Evolutionary conservation across 2,888 invertebrate species (phyloP), one percentile per base, ranked within the genome.

Genomic region (Eristalis tenax): DNA sequence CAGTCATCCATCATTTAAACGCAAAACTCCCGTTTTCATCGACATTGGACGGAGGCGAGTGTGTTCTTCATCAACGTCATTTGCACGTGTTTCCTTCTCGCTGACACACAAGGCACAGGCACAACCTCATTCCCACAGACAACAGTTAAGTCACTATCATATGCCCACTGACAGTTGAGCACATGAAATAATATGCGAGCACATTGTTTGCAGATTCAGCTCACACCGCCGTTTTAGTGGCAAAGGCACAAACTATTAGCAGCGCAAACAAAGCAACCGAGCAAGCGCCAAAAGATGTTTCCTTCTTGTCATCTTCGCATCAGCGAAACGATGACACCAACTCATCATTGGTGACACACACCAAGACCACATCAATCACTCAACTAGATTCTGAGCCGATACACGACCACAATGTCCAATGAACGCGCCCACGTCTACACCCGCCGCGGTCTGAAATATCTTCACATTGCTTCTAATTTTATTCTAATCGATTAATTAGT

Each of bases 401-500:
- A 78, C 78, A 40, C 63, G 38, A 64, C 68, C 70, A 38, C 64
- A 63, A 63, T 78, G n/a, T 13, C 22, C 68, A 81, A 18, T 50
- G 22, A 28, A 56, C 38, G 63, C 76, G 15, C 26, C 40, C 68
- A 26, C 35, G 18, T 38, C 35, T 32, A 4, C 4, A 5, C 57
- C 4, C 57, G 8, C 22, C 28, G 3, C 38, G 38, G 5, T 57
- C 81, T 5, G 50, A 6, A 50, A 69, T 78, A 69, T 56, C 84
- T 69, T 63, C 71, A 64, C 73, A 66, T 59, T 73, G 64, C 77
- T 75, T 56, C 76, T 65, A 74, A 78, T 64, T 73, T 63, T 65
- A 86, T 83, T 86, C 74, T 83, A 83, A 86, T 79, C 78, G 61
- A 56, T 50, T n/a, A 75, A 86, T 86, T 83, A 71, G 70, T 86